Evolutionary conservation across 2,888 invertebrate genomes (phyloP), one percentile per base, ranked within the genome.

Genomic region (Drosophila leonis): DNA sequence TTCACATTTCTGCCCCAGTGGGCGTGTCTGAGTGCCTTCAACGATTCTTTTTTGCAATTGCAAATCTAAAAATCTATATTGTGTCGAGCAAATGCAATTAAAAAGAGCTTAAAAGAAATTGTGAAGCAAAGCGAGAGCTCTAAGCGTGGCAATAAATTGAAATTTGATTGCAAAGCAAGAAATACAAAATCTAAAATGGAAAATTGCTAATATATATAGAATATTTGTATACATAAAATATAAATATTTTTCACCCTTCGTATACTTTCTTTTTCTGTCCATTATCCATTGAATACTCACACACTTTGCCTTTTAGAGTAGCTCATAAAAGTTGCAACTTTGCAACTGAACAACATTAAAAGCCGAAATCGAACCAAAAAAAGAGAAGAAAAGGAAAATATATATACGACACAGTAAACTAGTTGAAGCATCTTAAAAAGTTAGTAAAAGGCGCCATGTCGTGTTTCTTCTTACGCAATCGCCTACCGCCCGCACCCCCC

Each of bases 381-480:
- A 35, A 51, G 6, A 24, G 15, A 4, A 35, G 15, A 20, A 24
- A 20, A 9, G 13, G 9, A 66, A 63, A 75, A 52, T 65, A 27
- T 48, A n/a, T 48, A 31, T 29, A 31, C 62, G 66, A 66, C 64
- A 59, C 62, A 54, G 33, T 75, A 67, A 72, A 65, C 72, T 65
- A 55, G 78, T 65, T 74, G 76, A 61, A 64, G 72, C 65, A 48
- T 65, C 68, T 78, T 68, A 65, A 77, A 78, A 78, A 78, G 72
- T 78, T 78, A 65, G 65, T 75, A 75, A 78, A 78, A 78, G 79
- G 75, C 78, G 66, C 52, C 68, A 75, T 74, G 77, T 78, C 69
- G 64, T 78, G 78, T 78, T 59, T 64, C 57, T 69, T 39, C 64
- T 62, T 54, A 73, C 69, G 73, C 67, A 56, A 42, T 33, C 46